phyloP scores from a whole-genome alignment of 2,797 vertebrate genomes.

The Helarctos malayanus region DNA sequence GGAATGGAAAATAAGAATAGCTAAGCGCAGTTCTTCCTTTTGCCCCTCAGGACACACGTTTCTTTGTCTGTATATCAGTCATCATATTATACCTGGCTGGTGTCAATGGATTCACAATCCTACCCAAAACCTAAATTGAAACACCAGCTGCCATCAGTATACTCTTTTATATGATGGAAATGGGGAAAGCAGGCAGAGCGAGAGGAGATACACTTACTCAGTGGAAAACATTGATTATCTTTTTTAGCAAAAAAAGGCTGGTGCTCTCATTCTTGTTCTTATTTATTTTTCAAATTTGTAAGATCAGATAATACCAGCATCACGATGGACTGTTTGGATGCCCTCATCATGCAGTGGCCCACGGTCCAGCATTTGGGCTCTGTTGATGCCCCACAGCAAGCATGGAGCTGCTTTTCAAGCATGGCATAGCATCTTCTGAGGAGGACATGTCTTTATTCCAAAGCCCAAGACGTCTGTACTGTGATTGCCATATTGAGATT shows the following conservation, averaged over 20 bases:
- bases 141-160: background rate
- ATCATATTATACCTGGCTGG: background rate
- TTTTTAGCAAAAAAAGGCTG: background rate
- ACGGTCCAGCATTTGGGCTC: background rate
- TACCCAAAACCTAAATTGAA: background rate
- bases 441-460: background rate
- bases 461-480: background rate
- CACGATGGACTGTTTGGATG: background rate
- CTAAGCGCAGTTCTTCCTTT: background rate
- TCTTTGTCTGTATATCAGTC: background rate
- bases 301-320: background rate
- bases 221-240: background rate
- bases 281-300: background rate
- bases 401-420: background rate
- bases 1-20: background rate
- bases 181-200: accelerated
- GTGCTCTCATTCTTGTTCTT: background rate
- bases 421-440: background rate
- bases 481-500: background rate
- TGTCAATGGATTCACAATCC: background rate
- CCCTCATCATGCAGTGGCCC: accelerated
- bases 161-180: background rate
- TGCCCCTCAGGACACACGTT: background rate
- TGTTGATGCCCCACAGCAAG: background rate
- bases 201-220: background rate